These are phyloP conservation scores for Tanytarsus gracilentus DNA, from an alignment of 2,888 invertebrate genomes.

Conservation along the genomic window DNA sequence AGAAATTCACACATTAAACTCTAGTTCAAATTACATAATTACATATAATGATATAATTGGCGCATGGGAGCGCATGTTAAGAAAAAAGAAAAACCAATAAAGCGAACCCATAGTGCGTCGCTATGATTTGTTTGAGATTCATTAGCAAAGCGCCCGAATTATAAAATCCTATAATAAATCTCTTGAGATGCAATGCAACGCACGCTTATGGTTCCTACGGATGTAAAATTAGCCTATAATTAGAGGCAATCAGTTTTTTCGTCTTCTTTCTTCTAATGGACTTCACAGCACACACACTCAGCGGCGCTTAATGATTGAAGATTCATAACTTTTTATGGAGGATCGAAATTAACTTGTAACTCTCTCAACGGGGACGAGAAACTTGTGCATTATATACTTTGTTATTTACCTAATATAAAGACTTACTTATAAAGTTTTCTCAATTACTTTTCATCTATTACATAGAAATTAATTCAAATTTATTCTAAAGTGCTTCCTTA, in stretches of 20 bases:
- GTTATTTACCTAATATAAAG: too few relatives aligned
- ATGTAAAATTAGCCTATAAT: slow-evolving; percentile 24
- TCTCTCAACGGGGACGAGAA: too few relatives aligned
- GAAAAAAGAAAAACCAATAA: slow-evolving; percentile 22
- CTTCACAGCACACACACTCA: slow-evolving; percentile 10
- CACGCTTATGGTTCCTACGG: background rate
- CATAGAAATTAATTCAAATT: slow-evolving; percentile 25
- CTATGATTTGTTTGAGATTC: slow-evolving; percentile 15
- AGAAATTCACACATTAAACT: slow-evolving; percentile 25
- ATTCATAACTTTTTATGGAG: slow-evolving; percentile 3
- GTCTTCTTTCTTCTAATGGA: slow-evolving; percentile 16
- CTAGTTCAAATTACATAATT: slow-evolving; percentile 27
- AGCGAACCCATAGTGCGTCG: background rate
- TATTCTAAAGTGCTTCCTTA: slow-evolving; percentile 10
- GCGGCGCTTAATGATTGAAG: slow-evolving; percentile 28
- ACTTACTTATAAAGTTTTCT: too few relatives aligned
- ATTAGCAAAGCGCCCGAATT: slow-evolving; percentile 1
- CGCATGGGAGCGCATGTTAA: background rate
- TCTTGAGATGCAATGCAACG: background rate
- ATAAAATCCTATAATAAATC: background rate
- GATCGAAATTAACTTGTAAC: slow-evolving; percentile 22
- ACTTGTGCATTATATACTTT: too few relatives aligned
- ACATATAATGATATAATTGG: slow-evolving; percentile 10
- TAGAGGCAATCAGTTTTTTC: slow-evolving; percentile 27
- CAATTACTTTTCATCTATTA: too few relatives aligned